Evolutionary conservation across 2,797 vertebrate genomes (phyloP).

Genomic region (Peromyscus melanophrys): DNA sequence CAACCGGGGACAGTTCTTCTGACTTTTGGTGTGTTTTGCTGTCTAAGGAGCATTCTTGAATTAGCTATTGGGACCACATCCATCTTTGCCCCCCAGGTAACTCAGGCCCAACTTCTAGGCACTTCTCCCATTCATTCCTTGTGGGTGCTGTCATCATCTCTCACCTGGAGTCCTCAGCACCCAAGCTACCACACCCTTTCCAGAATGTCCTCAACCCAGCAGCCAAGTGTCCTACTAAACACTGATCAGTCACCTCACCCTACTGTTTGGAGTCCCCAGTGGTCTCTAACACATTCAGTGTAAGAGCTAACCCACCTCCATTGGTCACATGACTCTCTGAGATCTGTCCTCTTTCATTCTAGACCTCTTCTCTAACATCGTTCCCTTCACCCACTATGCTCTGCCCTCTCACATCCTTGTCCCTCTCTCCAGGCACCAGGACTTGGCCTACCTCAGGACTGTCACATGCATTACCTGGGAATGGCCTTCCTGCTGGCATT

Average conservation of each 20-base stretch:
- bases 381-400: background rate
- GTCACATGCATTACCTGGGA: background rate
- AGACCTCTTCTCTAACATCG: background rate
- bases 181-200: background rate
- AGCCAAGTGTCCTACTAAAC: background rate
- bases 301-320: background rate
- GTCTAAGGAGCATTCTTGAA: background rate
- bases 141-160: background rate
- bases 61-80: background rate
- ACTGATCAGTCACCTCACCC: too few relatives aligned
- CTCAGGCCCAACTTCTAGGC: background rate
- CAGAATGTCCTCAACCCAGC: background rate
- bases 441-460: background rate
- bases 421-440: background rate
- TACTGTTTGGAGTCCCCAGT: background rate
- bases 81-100: background rate
- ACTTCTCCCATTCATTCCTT: background rate
- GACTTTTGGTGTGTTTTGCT: background rate
- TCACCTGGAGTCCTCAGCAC: background rate
- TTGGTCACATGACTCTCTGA: too few relatives aligned
- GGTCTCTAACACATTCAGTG: background rate
- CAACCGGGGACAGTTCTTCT: background rate
- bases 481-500: background rate
- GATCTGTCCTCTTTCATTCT: background rate
- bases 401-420: background rate